Base-by-base conservation (phyloP, 2,113 vertebrate species). In the Callithrix jacchus region DNA sequence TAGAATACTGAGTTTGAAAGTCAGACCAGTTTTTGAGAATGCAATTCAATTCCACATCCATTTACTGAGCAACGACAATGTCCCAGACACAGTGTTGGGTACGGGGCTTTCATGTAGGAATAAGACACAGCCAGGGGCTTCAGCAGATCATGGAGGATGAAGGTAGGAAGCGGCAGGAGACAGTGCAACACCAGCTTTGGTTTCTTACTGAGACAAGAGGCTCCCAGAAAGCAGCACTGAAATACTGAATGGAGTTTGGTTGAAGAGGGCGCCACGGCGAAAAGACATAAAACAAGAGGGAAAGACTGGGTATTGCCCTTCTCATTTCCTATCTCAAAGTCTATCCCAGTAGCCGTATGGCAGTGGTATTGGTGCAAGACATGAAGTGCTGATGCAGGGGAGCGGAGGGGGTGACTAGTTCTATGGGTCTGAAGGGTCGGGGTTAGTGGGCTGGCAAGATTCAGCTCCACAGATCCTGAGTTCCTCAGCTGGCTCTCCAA, bases 381-480 rank as follows among this genome's bases (percentile, higher is more conserved):
- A 13, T 0, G 11, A 5, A 83, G 40, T 14, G 8, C 47, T 79
- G 80, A 37, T 13, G 0, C 18, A 27, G 30, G 49, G 16, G 37
- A n/a, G 9, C 54, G 64, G 16, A 86, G 1, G 5, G 68, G n/a
- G 40, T 17, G 27, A 23, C 61, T 77, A 40, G 6, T 11, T 0
- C 61, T 9, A 0, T 0, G 25, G 40, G 0, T 9, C 0, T 74
- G 64, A 91, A 3, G 8, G 3, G 6, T 35, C 27, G 27, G 21
- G 16, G 14, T 32, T 30, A 64, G 10, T 0, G 2, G 0, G n/a
- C n/a, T 27, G 16, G 10, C 18, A 8, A 47, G 16, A 0, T 35
- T 23, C 11, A 58, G 73, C 30, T 5, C 6, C 12, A 0, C 2
- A 21, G 37, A 35, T 40, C 21, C 83, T 1, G 14, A n/a, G 40